Evolutionary conservation across 2,797 vertebrate genomes (phyloP).

Genomic region (Phoebastria nigripes): DNA sequence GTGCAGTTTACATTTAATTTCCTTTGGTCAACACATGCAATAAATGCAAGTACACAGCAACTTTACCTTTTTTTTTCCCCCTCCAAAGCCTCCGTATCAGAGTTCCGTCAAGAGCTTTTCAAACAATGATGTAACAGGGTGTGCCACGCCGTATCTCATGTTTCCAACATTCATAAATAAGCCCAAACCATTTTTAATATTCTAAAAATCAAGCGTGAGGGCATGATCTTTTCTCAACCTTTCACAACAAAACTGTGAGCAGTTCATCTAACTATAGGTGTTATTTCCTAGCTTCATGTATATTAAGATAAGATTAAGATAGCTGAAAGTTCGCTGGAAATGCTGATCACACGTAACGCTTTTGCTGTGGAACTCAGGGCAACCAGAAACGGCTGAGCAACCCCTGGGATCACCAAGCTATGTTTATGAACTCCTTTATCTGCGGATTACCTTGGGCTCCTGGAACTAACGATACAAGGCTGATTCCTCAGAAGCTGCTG

Average conservation of each 20-base stretch:
- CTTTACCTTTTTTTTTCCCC: background rate
- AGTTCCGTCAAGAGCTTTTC: background rate
- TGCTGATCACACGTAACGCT: fast-evolving
- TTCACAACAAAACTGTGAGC: background rate
- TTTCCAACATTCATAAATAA: background rate
- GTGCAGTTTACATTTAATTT: background rate
- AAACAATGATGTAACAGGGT: background rate
- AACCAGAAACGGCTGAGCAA: background rate
- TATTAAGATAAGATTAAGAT: background rate
- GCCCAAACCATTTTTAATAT: background rate
- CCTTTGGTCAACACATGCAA: background rate
- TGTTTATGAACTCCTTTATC: background rate
- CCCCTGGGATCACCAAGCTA: background rate
- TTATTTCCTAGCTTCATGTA: background rate
- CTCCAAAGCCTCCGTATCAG: fast-evolving
- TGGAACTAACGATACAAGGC: background rate
- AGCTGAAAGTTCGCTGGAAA: background rate
- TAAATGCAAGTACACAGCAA: background rate
- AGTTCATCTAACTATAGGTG: background rate
- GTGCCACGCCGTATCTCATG: fast-evolving
- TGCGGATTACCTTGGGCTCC: background rate
- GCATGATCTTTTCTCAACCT: background rate
- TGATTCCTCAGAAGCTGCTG: background rate
- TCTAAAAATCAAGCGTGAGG: fast-evolving
- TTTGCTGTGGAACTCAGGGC: background rate